These are phyloP conservation scores for Microcebus ravelobensis DNA, from an alignment of 2,113 vertebrate genomes.

Conservation along the genomic window DNA sequence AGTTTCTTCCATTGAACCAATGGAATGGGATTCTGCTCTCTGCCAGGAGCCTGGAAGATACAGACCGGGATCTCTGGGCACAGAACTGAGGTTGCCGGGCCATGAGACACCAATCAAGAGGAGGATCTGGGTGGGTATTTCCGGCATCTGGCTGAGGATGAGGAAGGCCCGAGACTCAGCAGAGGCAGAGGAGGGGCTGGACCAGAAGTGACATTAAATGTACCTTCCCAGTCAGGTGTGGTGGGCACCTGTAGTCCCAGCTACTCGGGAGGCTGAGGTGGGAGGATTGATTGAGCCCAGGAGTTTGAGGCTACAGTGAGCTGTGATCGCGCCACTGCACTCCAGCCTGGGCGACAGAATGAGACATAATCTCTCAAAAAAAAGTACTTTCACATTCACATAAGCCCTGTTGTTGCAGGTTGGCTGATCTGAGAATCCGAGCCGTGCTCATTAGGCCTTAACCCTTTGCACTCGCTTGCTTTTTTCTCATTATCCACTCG, in stretches of 20 bases:
- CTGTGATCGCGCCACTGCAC: too few relatives aligned
- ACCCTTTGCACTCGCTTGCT: too few relatives aligned
- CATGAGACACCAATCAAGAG: accelerated
- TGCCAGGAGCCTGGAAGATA: background rate
- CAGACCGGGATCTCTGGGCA: background rate
- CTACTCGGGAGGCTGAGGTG: too few relatives aligned
- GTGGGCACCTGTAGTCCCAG: too few relatives aligned
- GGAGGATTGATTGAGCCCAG: too few relatives aligned
- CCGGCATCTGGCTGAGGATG: background rate
- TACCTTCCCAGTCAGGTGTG: too few relatives aligned
- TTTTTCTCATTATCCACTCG: too few relatives aligned
- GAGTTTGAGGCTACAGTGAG: too few relatives aligned
- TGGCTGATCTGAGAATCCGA: background rate
- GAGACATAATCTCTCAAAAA: too few relatives aligned
- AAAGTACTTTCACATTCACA: too few relatives aligned
- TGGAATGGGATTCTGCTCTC: background rate
- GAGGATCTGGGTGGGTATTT: background rate
- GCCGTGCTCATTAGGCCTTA: background rate
- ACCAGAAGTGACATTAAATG: background rate
- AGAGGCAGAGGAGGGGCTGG: background rate
- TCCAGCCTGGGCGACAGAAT: too few relatives aligned
- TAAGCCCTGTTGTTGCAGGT: background rate
- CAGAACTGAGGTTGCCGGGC: background rate
- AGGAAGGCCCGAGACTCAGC: background rate
- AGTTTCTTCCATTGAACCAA: background rate